phyloP scores from a whole-genome alignment of 2,888 invertebrate genomes.

The Drosophila neotestacea region DNA sequence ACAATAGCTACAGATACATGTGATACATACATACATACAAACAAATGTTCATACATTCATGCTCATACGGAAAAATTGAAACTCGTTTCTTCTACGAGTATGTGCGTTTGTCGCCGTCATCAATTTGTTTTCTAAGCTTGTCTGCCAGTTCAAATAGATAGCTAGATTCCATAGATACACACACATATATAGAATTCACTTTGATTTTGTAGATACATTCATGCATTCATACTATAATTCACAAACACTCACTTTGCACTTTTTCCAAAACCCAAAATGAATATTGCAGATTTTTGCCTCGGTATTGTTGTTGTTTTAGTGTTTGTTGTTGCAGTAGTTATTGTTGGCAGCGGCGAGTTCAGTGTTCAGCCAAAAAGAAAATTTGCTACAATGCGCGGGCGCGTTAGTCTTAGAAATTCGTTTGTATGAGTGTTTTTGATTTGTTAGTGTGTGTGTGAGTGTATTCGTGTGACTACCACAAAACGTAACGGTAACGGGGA shows the following conservation, averaged over 20 bases:
- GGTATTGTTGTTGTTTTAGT: conserved; percentile 33
- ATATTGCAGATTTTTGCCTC: conserved; percentile 61
- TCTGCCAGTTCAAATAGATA: conserved; percentile 75
- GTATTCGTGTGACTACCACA: conserved; percentile 49
- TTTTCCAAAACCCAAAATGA: conserved; percentile 73
- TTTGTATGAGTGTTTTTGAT: conserved; percentile 42
- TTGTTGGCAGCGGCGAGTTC: conserved; percentile 38
- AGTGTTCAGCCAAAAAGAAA: conserved; percentile 60
- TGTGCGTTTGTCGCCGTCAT: conserved; percentile 62
- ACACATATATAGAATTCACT: background rate
- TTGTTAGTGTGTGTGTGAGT: conserved; percentile 39
- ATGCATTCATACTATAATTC: conserved; percentile 40
- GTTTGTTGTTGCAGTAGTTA: conserved; percentile 21
- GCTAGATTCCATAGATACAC: conserved; percentile 46
- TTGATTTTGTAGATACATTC: conserved; percentile 1
- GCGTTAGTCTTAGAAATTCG: conserved; percentile 65
- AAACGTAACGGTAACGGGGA: conserved; percentile 65
- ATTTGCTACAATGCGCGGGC: conserved; percentile 64
- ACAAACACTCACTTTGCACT: conserved; percentile 78
- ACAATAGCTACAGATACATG: conserved; percentile 40
- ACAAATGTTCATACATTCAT: conserved; percentile 15
- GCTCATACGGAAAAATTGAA: conserved; percentile 50
- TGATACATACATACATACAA: conserved; percentile 20
- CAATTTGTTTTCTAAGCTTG: conserved; percentile 63
- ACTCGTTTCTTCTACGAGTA: conserved; percentile 48